phyloP scores from a whole-genome alignment of 2,888 invertebrate species.

The Xylota segnis region DNA sequence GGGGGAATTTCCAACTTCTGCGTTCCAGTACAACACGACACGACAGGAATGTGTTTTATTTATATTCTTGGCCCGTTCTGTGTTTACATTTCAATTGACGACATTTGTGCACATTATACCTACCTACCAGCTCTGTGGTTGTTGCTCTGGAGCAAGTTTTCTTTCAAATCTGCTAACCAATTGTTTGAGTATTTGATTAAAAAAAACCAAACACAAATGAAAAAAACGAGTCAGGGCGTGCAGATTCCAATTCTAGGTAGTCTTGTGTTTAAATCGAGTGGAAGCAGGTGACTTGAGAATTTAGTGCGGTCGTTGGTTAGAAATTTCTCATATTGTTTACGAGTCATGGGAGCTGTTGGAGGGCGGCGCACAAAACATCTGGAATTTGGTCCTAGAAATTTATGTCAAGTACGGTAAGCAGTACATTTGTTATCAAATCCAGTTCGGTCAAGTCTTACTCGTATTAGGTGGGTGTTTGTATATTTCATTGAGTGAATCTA shows the following conservation, averaged over 20 bases:
- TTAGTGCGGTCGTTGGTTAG: constrained; percentile 20
- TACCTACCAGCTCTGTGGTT: constrained; percentile 5
- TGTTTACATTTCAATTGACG: constrained; percentile 74
- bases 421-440: no score
- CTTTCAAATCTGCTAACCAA: constrained; percentile 53
- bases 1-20: constrained; percentile 69
- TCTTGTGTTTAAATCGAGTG: constrained; percentile 50
- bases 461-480: not conserved
- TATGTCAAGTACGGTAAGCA: constrained; percentile 52
- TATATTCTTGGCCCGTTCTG: constrained; percentile 60
- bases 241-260: constrained; percentile 62
- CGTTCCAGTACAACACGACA: constrained; percentile 39
- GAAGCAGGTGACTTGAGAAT: constrained; percentile 50
- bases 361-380: constrained; percentile 35
- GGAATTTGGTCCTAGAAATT: constrained; percentile 36
- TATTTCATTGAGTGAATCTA: constrained; percentile 11
- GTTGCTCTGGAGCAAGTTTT: constrained; percentile 22
- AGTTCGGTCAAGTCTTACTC: no score
- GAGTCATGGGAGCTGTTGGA: constrained; percentile 49
- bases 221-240: constrained; percentile 46
- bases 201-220: no score
- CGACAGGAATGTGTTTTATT: constrained; percentile 47
- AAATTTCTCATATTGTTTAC: constrained; percentile 15
- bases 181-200: constrained; percentile 61
- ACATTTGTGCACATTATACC: constrained; percentile 57